phyloP scores from a whole-genome alignment of 2,113 vertebrate genomes.

The Fulmarus glacialis region DNA sequence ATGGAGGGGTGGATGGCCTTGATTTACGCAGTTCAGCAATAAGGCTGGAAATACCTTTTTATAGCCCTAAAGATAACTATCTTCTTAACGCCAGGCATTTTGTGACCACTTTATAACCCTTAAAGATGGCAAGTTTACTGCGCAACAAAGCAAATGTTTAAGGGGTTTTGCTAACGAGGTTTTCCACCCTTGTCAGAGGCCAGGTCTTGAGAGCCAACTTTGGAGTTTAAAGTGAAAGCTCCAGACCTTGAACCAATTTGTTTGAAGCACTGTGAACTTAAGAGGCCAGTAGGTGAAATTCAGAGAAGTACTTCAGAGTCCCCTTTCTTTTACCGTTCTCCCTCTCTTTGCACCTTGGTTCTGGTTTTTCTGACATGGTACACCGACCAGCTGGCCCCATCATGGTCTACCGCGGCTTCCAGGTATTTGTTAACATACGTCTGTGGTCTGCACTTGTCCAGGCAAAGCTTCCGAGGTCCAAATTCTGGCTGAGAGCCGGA shows the following conservation, averaged over 20 bases:
- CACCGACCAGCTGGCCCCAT: neutral
- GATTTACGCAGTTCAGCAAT: slow-evolving; percentile 55
- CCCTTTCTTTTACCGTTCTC: accelerated
- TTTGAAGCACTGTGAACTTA: neutral
- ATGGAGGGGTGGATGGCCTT: slow-evolving; percentile 65
- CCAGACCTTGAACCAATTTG: neutral
- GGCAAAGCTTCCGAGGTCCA: neutral
- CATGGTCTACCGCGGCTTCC: accelerated
- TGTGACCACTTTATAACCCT: slow-evolving; percentile 21
- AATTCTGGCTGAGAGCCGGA: neutral
- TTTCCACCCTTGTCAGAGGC: slow-evolving; percentile 15
- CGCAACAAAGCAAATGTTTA: slow-evolving; percentile 34
- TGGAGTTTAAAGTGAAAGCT: neutral
- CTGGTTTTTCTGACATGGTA: neutral
- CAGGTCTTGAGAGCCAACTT: neutral
- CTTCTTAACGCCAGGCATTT: slow-evolving; percentile 9
- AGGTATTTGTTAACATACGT: neutral
- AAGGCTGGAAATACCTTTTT: slow-evolving; percentile 48
- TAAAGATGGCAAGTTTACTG: slow-evolving; percentile 42
- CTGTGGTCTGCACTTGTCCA: accelerated
- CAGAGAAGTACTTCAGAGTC: neutral
- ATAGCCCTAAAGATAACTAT: slow-evolving; percentile 25
- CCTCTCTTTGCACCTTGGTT: neutral
- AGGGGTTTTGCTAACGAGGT: slow-evolving; percentile 1
- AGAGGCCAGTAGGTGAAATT: neutral